A percentile compares a stretch with the other conserved stretches of the same genome.
Evolutionary conservation across 2,113 vertebrate species (phyloP).

Genomic region (Ammodramus savannarum): DNA sequence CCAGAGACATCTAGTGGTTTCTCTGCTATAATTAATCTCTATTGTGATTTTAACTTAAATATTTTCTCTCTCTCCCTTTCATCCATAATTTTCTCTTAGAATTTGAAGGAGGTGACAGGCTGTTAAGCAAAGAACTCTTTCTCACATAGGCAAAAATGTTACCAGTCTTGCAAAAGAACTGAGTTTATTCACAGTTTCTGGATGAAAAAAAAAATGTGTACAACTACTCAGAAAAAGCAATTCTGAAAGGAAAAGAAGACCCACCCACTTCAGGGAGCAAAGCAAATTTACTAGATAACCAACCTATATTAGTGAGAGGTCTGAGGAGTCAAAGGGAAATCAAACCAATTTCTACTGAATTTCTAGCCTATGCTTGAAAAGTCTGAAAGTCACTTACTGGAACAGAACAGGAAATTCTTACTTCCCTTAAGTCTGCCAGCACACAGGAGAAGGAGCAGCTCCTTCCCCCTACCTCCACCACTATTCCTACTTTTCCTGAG

Average conservation of each 20-base stretch:
- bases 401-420: not conserved
- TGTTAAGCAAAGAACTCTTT: not conserved
- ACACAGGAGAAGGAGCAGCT: not conserved
- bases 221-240: not conserved
- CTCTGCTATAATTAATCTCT: not conserved
- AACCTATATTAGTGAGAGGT: not conserved
- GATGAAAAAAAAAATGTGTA: not conserved
- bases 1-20: not conserved
- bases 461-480: not conserved
- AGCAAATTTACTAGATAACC: not conserved
- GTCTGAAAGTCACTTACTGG: not conserved
- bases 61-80: not conserved
- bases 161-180: not conserved
- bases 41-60: not conserved
- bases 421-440: not conserved
- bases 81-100: not conserved
- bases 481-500: not conserved
- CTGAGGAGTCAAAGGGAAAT: not conserved
- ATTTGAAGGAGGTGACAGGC: no score
- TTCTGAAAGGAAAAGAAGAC: not conserved
- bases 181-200: not conserved
- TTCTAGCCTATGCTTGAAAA: not conserved
- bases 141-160: not conserved
- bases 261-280: not conserved
- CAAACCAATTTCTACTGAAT: not conserved